phyloP scores from a whole-genome alignment of 2,797 vertebrate species.

The Myotis pilosus region DNA sequence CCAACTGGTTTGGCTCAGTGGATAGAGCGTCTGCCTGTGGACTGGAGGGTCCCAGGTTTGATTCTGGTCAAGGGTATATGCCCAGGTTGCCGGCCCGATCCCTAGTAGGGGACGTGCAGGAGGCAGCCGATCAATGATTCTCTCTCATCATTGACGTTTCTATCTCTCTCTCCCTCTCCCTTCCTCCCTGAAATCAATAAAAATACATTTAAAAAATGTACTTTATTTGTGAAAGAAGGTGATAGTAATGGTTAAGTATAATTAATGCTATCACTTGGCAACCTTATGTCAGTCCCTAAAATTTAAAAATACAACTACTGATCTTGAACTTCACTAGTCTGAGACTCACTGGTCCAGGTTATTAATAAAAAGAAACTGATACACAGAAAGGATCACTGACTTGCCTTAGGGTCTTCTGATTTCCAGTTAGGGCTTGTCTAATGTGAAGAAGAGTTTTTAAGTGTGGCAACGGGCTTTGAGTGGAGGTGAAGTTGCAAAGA shows the following conservation, averaged over 20 bases:
- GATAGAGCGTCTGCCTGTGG: too few relatives aligned
- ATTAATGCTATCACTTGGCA: not conserved
- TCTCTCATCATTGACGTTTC: too few relatives aligned
- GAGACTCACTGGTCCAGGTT: not conserved
- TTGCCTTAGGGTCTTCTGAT: not conserved
- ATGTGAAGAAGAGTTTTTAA: not conserved
- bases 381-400: not conserved
- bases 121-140: too few relatives aligned
- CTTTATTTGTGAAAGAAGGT: not conserved
- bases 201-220: not conserved
- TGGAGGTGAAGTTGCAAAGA: not conserved
- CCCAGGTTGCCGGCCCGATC: accelerated
- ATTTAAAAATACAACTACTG: not conserved
- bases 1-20: too few relatives aligned
- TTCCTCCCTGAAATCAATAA: too few relatives aligned
- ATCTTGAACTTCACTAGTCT: not conserved
- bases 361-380: not conserved
- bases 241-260: not conserved
- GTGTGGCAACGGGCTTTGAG: not conserved
- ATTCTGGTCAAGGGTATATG: too few relatives aligned
- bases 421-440: not conserved
- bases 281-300: not conserved
- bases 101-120: too few relatives aligned
- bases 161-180: too few relatives aligned
- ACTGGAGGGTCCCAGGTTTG: too few relatives aligned